These are phyloP conservation scores for Apodemus agrarius DNA, from an alignment of 2,797 vertebrate species.

Conservation along the genomic window DNA sequence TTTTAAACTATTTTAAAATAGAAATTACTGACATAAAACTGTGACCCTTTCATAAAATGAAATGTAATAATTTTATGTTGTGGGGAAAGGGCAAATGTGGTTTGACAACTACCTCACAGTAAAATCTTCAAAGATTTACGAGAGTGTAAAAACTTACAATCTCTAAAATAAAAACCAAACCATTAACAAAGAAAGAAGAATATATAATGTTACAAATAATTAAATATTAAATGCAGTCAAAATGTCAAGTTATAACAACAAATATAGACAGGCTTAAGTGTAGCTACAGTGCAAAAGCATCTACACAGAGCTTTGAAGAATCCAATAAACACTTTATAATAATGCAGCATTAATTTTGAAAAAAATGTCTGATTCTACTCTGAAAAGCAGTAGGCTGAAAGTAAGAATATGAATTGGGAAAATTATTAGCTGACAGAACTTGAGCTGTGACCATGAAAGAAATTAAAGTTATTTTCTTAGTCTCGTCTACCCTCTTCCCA, in stretches of 20 bases:
- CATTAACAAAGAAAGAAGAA: neutral
- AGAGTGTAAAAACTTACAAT: neutral
- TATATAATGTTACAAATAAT: neutral
- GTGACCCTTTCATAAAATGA: neutral
- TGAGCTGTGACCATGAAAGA: neutral
- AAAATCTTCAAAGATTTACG: neutral
- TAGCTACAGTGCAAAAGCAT: neutral
- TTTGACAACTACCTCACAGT: neutral
- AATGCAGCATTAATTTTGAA: neutral
- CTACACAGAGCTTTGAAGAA: neutral
- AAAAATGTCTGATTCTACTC: neutral
- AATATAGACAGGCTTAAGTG: too few species aligned
- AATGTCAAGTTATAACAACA: neutral
- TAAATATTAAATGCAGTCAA: neutral
- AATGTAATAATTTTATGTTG: neutral
- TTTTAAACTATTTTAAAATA: neutral
- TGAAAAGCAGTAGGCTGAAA: neutral
- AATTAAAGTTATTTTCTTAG: neutral
- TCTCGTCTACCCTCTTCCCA: neutral
- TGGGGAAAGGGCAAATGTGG: neutral
- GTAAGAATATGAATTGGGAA: neutral
- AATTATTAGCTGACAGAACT: neutral
- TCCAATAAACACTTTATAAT: neutral
- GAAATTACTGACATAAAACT: neutral
- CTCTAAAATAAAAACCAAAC: neutral